phyloP scores from a whole-genome alignment of 2,113 vertebrate genomes.

The Ifrita kowaldi region DNA sequence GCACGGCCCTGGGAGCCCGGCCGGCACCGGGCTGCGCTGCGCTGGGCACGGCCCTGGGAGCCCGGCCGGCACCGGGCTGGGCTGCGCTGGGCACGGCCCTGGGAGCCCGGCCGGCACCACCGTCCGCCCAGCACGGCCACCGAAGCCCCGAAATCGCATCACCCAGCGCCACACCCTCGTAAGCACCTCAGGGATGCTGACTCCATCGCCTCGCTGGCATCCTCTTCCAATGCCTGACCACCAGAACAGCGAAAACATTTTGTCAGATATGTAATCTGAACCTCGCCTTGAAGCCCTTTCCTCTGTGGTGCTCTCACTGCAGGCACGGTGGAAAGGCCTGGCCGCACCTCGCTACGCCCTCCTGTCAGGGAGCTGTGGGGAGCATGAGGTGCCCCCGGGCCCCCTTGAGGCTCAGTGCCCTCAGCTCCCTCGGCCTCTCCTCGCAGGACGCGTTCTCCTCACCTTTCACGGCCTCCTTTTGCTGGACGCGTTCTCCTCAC shows the following conservation, averaged over 20 bases:
- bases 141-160: fast-evolving
- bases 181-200: too few relatives aligned
- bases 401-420: neutral
- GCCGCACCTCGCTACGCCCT: fast-evolving
- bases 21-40: too few relatives aligned
- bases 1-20: fast-evolving
- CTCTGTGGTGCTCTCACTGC: too few relatives aligned
- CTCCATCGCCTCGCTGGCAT: neutral
- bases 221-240: neutral
- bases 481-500: neutral
- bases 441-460: fast-evolving
- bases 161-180: neutral
- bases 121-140: neutral
- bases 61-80: fast-evolving
- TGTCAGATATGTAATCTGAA: fast-evolving
- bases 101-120: fast-evolving
- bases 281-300: neutral
- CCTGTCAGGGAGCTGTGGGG: too few relatives aligned
- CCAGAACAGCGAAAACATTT: fast-evolving
- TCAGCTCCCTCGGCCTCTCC: neutral
- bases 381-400: neutral
- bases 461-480: fast-evolving
- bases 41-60: fast-evolving
- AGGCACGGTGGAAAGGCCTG: neutral
- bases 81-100: fast-evolving